Evolutionary conservation across 2,113 vertebrate genomes (phyloP), one percentile per base, ranked within the genome.

Genomic region (Sapayoa aenigma): DNA sequence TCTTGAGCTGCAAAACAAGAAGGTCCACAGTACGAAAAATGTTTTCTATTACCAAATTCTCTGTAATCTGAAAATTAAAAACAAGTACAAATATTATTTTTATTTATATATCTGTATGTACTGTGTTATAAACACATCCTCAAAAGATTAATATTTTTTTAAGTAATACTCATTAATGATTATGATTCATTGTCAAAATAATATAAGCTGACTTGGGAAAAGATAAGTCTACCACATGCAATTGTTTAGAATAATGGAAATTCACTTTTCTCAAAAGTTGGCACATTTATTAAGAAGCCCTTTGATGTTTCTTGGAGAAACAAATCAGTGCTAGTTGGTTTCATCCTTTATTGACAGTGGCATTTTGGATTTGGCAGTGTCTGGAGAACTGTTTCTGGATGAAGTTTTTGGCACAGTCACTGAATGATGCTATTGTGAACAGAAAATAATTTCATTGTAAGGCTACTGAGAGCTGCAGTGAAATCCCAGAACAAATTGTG

Each of bases 331-430:
- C 35, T 77, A 49, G 50, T 35, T 90, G 39, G 24, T 82, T 83
- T 89, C 28, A 76, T 35, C 69, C 47, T 65, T 72, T 71, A 73
- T 50, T 56, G 47, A 63, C 60, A 78, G 39, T 76, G 24, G 20
- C 20, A 67, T 94, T 96, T 95, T 83, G 74, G 87, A 77, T 86
- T 92, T 97, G 88, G 72, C 84, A 84, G 33, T 5, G 9, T 44
- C 31, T 9, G 50, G 39, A 60, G 63, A 84, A 25, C n/a, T 44
- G 37, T 67, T 87, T 95, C 93, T 44, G 21, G 62, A 77, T 49
- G 67, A 89, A 85, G 83, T 76, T 79, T 75, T 93, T 97, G 92
- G 77, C 52, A 8, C 68, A 90, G 86, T 55, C 78, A 42, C 73
- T 78, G 63, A 53, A 65, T 0, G 14, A 95, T 87, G 63, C 76